These are phyloP conservation scores for Lanistes nyassanus DNA, from an alignment of 1,140 invertebrate genomes.

Conservation along the genomic window DNA sequence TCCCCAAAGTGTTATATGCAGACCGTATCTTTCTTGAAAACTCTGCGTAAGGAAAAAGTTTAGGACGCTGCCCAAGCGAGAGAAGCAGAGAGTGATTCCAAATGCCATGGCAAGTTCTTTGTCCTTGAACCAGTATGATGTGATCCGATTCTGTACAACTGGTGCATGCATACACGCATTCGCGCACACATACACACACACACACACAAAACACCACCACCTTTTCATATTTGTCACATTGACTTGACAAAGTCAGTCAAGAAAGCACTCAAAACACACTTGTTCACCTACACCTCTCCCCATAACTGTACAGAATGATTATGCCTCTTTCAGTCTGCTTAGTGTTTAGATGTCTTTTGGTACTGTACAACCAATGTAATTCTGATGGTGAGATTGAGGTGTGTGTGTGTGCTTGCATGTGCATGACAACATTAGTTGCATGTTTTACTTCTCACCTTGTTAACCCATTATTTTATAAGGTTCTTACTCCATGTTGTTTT, in stretches of 20 bases:
- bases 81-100: slow-evolving; percentile 67
- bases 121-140: slow-evolving; percentile 67
- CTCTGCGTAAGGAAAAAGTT: slow-evolving; percentile 67
- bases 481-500: no score
- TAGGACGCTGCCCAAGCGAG: slow-evolving; percentile 67
- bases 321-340: background rate
- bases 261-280: background rate
- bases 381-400: background rate
- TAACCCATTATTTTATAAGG: no score
- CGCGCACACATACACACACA: no score
- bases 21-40: slow-evolving; percentile 61
- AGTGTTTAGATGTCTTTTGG: no score
- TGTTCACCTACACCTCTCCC: no score
- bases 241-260: background rate
- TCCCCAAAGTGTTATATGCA: slow-evolving; percentile 66
- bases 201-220: background rate
- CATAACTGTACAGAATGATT: no score
- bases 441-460: no score
- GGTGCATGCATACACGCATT: no score
- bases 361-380: background rate
- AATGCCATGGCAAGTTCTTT: slow-evolving; percentile 69
- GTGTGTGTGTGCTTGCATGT: background rate
- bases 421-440: no score
- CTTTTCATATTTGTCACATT: background rate
- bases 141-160: slow-evolving; percentile 68